phyloP scores from a whole-genome alignment of 2,113 vertebrate species.

The Butorides virescens region DNA sequence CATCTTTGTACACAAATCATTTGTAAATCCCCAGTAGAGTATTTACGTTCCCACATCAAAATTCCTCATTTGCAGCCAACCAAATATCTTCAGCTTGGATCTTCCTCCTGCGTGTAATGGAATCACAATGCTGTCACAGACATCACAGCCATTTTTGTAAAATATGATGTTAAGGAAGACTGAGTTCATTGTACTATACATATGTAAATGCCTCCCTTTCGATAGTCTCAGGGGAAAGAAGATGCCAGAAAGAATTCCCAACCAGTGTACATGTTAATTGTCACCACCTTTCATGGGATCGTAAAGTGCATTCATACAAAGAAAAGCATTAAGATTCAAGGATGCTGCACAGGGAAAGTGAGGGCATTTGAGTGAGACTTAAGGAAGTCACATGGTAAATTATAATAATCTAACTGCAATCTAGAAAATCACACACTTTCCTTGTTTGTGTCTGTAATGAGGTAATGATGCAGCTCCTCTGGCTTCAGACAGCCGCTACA shows the following conservation, averaged over 20 bases:
- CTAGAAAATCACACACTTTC: background rate
- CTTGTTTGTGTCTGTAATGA: conserved; percentile 12
- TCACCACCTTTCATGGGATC: conserved; percentile 23
- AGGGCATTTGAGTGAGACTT: conserved; percentile 12
- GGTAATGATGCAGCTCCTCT: background rate
- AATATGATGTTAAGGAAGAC: conserved; percentile 60
- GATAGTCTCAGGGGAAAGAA: conserved; percentile 32
- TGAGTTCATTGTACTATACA: conserved; percentile 63
- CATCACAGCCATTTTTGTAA: conserved; percentile 63
- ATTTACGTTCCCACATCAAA: conserved; percentile 65
- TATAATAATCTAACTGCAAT: background rate
- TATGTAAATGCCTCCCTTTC: conserved; percentile 66
- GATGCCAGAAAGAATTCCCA: conserved; percentile 51
- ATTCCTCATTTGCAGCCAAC: conserved; percentile 67
- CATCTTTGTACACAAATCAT: conserved; percentile 55
- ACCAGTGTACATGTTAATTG: conserved; percentile 34
- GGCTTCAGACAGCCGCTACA: background rate
- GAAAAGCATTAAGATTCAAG: background rate
- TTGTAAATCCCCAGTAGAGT: conserved; percentile 61
- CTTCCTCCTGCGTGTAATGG: conserved; percentile 46
- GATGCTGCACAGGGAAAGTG: background rate
- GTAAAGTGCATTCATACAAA: conserved; percentile 12
- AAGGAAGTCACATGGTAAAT: background rate
- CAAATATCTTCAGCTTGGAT: conserved; percentile 59
- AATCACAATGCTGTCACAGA: conserved; percentile 59